These are phyloP conservation scores for Colletes collaris DNA, from an alignment of 2,888 invertebrate genomes.

Conservation along the genomic window DNA sequence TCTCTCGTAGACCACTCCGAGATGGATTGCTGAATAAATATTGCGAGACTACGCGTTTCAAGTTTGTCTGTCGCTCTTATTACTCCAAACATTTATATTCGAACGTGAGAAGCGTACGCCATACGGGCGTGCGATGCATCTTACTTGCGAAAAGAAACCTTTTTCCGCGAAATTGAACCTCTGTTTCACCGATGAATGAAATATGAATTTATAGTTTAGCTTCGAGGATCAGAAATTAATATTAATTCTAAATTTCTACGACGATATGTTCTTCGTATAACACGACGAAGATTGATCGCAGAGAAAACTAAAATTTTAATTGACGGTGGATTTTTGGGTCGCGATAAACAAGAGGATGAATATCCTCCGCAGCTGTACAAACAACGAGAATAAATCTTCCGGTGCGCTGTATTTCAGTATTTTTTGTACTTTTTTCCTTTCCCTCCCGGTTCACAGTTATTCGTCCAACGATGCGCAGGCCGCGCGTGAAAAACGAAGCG, in stretches of 20 bases:
- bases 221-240: too few species aligned
- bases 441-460: neutral
- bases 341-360: slow-evolving; percentile 13
- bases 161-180: too few species aligned
- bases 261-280: too few species aligned
- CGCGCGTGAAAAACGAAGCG: slow-evolving; percentile 1
- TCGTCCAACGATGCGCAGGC: neutral
- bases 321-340: neutral
- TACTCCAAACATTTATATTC: neutral
- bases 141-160: too few species aligned
- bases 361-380: slow-evolving; percentile 5
- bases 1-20: slow-evolving; percentile 11
- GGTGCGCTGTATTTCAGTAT: neutral
- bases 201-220: too few species aligned
- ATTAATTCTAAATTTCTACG: too few species aligned
- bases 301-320: neutral
- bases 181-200: too few species aligned
- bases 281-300: too few species aligned
- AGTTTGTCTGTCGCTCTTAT: neutral
- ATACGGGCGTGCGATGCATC: too few species aligned
- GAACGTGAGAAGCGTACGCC: neutral
- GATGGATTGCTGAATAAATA: slow-evolving; percentile 44
- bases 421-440: neutral
- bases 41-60: slow-evolving; percentile 7
- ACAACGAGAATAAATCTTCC: slow-evolving; percentile 4